A percentile compares a stretch with the other conserved stretches of the same genome.
Evolutionary conservation across 2,797 vertebrate genomes (phyloP).

Genomic region (Myotis daubentonii): DNA sequence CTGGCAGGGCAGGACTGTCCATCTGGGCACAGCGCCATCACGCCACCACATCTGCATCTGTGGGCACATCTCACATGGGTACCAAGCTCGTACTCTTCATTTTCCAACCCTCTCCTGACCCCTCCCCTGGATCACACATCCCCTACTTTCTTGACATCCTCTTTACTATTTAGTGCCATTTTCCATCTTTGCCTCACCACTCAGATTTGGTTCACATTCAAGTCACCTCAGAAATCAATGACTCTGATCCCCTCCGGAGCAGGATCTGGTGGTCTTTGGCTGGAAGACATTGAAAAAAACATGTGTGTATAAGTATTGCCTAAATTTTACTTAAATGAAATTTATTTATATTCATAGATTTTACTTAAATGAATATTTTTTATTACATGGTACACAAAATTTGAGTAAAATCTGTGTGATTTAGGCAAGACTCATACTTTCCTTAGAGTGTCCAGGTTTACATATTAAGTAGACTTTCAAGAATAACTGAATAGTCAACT

Average conservation of each 20-base stretch:
- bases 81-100: rapidly evolving
- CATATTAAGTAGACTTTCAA: neutral
- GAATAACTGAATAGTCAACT: neutral
- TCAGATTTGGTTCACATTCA: neutral
- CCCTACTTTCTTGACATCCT: neutral
- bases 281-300: neutral
- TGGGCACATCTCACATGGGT: neutral
- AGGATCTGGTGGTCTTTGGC: neutral
- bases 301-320: no score
- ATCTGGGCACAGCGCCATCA: neutral
- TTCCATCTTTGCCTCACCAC: neutral
- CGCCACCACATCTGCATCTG: neutral
- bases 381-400: neutral
- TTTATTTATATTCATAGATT: no score
- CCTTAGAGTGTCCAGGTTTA: neutral
- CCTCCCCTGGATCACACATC: neutral
- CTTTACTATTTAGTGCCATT: neutral
- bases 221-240: neutral
- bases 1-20: neutral
- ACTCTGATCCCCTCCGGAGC: neutral
- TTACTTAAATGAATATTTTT: no score
- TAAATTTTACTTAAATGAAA: no score
- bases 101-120: neutral
- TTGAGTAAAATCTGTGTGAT: no score
- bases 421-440: neutral